phyloP scores from a whole-genome alignment of 2,797 vertebrate genomes.

The Lagocephalus sceleratus region DNA sequence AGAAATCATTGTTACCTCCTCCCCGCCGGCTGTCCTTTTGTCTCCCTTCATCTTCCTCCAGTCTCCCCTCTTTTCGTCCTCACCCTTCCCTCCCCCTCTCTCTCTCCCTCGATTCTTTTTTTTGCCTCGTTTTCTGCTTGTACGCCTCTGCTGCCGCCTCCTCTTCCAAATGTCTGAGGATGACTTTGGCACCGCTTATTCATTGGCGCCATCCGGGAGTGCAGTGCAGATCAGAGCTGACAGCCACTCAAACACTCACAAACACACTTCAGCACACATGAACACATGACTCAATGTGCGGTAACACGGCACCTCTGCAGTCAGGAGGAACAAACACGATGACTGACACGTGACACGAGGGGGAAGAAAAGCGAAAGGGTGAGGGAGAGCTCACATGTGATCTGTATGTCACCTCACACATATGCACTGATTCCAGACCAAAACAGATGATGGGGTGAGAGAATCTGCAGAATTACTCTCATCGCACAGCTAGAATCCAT shows the following conservation, averaged over 20 bases:
- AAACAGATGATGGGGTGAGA: no score
- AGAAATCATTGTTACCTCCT: conserved; percentile 37
- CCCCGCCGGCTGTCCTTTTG: conserved; percentile 26
- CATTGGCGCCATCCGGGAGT: conserved; percentile 43
- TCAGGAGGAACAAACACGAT: conserved; percentile 37
- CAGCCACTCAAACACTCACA: conserved; percentile 34
- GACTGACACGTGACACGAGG: conserved; percentile 50
- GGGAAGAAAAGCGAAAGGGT: no score
- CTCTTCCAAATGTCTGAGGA: conserved; percentile 36
- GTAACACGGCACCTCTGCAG: conserved; percentile 13
- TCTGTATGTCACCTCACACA: no score
- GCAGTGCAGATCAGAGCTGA: conserved; percentile 58
- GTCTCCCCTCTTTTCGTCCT: no score
- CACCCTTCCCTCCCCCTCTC: conserved; percentile 32
- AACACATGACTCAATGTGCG: conserved; percentile 27
- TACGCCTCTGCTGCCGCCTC: no score
- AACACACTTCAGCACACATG: background rate
- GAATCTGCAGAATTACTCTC: no score
- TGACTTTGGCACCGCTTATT: conserved; percentile 50
- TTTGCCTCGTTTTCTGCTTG: no score
- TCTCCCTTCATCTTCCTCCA: no score
- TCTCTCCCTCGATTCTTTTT: no score
- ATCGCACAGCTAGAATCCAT: no score
- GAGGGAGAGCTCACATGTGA: no score
- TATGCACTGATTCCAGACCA: no score